Base-by-base conservation (phyloP, 2,888 invertebrate genomes). In the Tribolium freemani region DNA sequence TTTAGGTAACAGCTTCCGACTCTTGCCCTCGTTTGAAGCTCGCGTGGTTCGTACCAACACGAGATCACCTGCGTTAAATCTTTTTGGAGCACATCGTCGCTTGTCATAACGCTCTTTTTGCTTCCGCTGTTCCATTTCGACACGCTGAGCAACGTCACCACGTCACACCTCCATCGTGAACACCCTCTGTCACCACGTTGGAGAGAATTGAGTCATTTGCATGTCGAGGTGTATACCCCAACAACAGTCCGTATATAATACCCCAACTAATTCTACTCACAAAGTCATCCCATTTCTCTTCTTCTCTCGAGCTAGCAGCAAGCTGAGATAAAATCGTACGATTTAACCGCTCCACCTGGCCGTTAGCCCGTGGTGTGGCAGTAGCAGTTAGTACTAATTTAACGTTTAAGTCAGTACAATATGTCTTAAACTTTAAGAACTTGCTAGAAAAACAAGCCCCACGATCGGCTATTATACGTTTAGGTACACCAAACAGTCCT, bases 311-410 rank as follows among this genome's bases (percentile, higher is more conserved):
- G 4, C 73, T 69, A 5, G 78, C 63, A n/a, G 63, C 54, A 2
- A 79, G n/a, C 2, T 75, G 69, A 5, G 73, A 54, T 21, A 80
- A 71, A 48, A 77, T 78, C 2, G 61, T 61, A 0, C 77, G 20
- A 71, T 80, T 81, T 54, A 73, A 69, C 30, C 77, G 48, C 57
- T 80, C 79, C 1, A 79, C 80, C 67, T 81, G 80, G 0, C 80
- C 81, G 51, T 81, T 81, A 0, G 81, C 80, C 10, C 80, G 26
- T 4, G 78, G 78, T 16, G 81, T 80, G 0, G 81, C 75, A 2
- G 78, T 80, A 9, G 80, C 78, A 72, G 73, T 76, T 3, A 75
- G 70, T 4, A 80, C 78, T 20, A 48, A 50, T 72, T 79, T 79
- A 11, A 80, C 76, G 4, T 68, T 64, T 46, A 64, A 31, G 1